These are phyloP conservation scores for Heliconius hortense DNA, from an alignment of 2,888 invertebrate species.

Conservation along the genomic window DNA sequence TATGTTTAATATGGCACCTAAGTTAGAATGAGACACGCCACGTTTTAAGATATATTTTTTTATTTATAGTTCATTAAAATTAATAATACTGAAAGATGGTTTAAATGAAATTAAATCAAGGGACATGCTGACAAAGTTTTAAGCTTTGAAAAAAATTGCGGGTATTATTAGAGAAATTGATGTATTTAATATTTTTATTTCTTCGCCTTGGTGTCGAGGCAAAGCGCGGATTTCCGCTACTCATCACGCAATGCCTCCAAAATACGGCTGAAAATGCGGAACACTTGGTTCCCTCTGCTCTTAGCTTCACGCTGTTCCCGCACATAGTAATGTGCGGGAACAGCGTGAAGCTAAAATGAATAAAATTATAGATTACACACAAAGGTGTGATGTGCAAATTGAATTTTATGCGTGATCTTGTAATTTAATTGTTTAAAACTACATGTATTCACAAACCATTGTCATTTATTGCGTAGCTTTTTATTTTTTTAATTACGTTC, in stretches of 20 bases:
- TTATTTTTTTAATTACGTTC: background rate
- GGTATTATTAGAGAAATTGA: too few relatives aligned
- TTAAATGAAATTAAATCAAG: background rate
- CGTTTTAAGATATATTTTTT: background rate
- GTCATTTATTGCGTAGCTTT: slow-evolving; percentile 10
- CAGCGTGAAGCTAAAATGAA: too few relatives aligned
- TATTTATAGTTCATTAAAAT: background rate
- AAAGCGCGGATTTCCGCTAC: too few relatives aligned
- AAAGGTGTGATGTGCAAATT: background rate
- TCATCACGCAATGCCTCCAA: too few relatives aligned
- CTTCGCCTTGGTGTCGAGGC: too few relatives aligned
- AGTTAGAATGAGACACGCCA: background rate
- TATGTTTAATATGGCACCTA: background rate
- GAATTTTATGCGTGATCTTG: background rate
- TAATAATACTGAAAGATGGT: background rate
- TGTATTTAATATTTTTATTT: too few relatives aligned
- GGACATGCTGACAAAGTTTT: background rate
- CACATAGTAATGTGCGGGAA: background rate
- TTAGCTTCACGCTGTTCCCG: too few relatives aligned
- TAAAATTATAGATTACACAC: background rate
- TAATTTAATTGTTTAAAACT: background rate
- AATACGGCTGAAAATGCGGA: too few relatives aligned
- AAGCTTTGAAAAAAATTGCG: too few relatives aligned
- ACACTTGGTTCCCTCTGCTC: too few relatives aligned
- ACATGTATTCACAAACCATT: background rate